A percentile compares a stretch with the other conserved stretches of the same genome.
phyloP scores from a whole-genome alignment of 2,888 invertebrate species.

The Agrilus biguttatus region DNA sequence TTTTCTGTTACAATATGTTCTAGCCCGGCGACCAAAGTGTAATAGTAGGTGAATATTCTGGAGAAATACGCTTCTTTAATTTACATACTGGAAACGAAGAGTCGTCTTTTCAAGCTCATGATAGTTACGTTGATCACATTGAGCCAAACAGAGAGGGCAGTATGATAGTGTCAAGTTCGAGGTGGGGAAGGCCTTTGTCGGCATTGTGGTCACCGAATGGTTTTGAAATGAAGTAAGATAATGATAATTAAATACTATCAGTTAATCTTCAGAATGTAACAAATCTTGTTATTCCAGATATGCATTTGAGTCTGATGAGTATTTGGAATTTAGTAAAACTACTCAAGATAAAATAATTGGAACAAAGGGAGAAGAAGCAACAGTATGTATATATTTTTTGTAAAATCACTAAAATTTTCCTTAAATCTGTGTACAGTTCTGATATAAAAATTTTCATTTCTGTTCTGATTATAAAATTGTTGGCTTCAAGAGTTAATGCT shows the following conservation, averaged over 20 bases:
- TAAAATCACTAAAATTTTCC: background rate
- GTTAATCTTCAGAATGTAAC: constrained; percentile 6
- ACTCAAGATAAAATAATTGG: constrained; percentile 78
- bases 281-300: constrained; percentile 34
- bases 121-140: constrained; percentile 72
- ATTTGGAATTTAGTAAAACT: constrained; percentile 82
- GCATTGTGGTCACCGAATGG: constrained; percentile 63
- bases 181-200: constrained; percentile 73
- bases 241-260: background rate
- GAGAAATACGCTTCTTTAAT: constrained; percentile 82
- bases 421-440: too few species aligned
- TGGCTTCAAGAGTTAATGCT: too few species aligned
- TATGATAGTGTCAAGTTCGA: constrained; percentile 68
- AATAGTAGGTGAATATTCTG: constrained; percentile 81
- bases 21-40: constrained; percentile 36
- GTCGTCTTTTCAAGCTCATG: constrained; percentile 64
- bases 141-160: constrained; percentile 59
- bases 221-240: constrained; percentile 46
- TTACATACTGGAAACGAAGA: constrained; percentile 72
- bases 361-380: constrained; percentile 70
- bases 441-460: too few species aligned
- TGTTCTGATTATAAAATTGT: too few species aligned
- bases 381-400: constrained; percentile 33
- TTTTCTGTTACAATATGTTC: background rate
- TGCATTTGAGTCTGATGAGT: constrained; percentile 69